phyloP scores from a whole-genome alignment of 1,140 invertebrate genomes.

The Drosophila burlai region DNA sequence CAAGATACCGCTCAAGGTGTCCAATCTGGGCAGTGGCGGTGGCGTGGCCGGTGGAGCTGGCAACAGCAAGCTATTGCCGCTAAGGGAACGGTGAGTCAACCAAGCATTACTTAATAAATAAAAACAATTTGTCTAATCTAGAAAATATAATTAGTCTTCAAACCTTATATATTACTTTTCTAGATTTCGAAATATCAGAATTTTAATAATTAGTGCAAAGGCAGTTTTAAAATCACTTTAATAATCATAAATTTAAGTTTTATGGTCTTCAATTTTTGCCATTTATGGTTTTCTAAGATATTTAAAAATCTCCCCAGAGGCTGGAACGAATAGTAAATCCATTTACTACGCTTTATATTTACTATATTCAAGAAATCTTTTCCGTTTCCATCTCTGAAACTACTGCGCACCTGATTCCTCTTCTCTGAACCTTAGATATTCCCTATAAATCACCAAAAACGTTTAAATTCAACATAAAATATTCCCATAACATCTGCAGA shows the following conservation, averaged over 20 bases:
- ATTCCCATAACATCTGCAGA: constrained; percentile 7
- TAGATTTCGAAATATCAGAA: not conserved
- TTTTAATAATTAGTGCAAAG: not conserved
- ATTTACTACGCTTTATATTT: not conserved
- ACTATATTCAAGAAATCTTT: not conserved
- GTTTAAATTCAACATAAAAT: not conserved
- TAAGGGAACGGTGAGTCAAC: constrained; percentile 88
- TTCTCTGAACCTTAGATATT: not conserved
- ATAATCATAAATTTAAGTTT: not conserved
- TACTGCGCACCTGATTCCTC: not conserved
- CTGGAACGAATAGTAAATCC: not conserved
- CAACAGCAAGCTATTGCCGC: constrained; percentile 81
- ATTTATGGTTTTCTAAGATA: not conserved
- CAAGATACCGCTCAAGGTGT: constrained; percentile 86
- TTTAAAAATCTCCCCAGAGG: not conserved
- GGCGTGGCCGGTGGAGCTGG: constrained; percentile 42
- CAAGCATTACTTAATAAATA: not conserved
- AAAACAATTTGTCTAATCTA: no score
- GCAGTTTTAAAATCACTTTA: not conserved
- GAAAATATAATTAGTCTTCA: no score
- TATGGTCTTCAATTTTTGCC: not conserved
- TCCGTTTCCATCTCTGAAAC: not conserved
- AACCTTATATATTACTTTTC: no score
- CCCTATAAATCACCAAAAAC: constrained; percentile 5
- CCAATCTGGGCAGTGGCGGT: constrained; percentile 73